Conservation (phyloP, 2,797 vertebrate species). For the Oreochromis mossambicus region DNA sequence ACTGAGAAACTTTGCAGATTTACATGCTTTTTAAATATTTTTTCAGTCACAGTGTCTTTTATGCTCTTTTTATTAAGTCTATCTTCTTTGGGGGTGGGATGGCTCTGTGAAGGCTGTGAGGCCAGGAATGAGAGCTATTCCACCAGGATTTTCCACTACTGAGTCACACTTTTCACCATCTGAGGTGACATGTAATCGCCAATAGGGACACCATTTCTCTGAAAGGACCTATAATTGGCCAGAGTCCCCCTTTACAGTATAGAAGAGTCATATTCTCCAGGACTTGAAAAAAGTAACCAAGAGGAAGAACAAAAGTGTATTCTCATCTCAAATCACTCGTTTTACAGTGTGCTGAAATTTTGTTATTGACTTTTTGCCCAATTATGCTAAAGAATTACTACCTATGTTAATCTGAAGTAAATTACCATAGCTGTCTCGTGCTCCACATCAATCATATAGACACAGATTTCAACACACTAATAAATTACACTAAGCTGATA, state of each 20-base stretch:
- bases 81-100: not conserved
- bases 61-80: not conserved
- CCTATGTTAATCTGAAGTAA: not conserved
- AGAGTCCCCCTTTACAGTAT: not conserved
- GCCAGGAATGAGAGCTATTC: not conserved
- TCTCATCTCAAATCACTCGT: not conserved
- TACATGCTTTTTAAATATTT: not conserved
- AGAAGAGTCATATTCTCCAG: not conserved
- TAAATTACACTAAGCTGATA: not conserved
- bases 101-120: not conserved
- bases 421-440: not conserved
- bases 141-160: not conserved
- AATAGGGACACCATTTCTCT: not conserved
- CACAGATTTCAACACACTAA: fast-evolving
- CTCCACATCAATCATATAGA: not conserved
- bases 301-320: not conserved
- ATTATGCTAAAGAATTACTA: not conserved
- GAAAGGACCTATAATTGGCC: not conserved
- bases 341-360: not conserved
- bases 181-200: not conserved
- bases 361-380: not conserved
- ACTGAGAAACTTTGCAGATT: not conserved
- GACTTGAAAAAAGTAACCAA: not conserved
- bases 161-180: not conserved
- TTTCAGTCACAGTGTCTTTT: not conserved